These are phyloP conservation scores for Rynchops niger DNA, from an alignment of 2,113 vertebrate species.

Conservation along the genomic window DNA sequence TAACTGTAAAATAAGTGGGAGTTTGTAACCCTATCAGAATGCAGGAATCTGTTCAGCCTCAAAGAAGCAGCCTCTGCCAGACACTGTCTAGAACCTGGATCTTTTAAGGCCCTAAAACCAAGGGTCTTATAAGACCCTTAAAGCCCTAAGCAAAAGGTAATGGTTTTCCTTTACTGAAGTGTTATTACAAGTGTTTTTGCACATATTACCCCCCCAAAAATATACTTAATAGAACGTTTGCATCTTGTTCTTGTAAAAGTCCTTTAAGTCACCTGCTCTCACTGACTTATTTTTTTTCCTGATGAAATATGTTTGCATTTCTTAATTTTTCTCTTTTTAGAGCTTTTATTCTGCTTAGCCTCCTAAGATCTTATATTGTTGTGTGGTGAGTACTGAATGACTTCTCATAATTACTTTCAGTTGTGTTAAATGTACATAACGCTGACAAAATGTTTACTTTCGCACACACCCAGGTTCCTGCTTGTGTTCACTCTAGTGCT, in stretches of 20 bases:
- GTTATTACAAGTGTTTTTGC: not conserved
- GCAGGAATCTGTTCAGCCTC: not conserved
- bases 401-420: not conserved
- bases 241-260: not conserved
- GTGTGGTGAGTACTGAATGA: not conserved
- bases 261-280: not conserved
- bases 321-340: not conserved
- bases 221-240: not conserved
- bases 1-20: not conserved
- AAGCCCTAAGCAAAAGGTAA: not conserved
- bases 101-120: not conserved
- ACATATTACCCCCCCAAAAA: not conserved
- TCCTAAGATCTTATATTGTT: not conserved
- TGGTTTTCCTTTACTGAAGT: not conserved
- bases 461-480: not conserved
- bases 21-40: not conserved
- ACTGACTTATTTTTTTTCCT: not conserved
- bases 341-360: not conserved
- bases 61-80: not conserved
- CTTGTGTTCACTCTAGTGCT: not conserved
- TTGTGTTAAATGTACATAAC: not conserved
- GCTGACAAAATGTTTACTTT: slow-evolving; percentile 20
- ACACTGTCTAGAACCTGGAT: not conserved
- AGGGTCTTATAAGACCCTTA: not conserved
- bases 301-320: not conserved